Base-by-base conservation (phyloP, 53 echinoderm and acorn worm genomes). In the Hippasteria phrygiana region DNA sequence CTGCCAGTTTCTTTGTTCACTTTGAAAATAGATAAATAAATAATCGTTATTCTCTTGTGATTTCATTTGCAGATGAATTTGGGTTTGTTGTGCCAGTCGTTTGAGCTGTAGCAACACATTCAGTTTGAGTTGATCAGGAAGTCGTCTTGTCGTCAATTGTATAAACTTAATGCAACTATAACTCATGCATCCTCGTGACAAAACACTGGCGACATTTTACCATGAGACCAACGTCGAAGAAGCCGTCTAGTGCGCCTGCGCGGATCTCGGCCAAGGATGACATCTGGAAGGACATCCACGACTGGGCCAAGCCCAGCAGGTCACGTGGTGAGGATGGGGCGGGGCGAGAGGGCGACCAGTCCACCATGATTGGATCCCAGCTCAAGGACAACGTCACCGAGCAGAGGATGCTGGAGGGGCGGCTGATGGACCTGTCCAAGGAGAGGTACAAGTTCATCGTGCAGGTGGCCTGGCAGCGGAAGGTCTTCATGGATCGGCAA, bases 371-470 rank as follows among this genome's bases (percentile, higher is more conserved):
- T 71, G 99, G 99, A 3, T 87, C 96, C 28, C 99, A 99, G 75
- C 74, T 96, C 43, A 99, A 99, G 75, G 99, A 99, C 73, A 99
- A 99, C 46, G 88, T 99, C n/a, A 99, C 99, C 1, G 99, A 99
- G 70, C 99, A 99, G 63, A 72, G 99, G 22, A 72, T 99, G 81
- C 93, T 99, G 5, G 99, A 99, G 63, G 89, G 91, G 22, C 78
- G 95, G 14, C 89, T 99, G 12, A 77, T 95, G 67, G 99, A 99
- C 73, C 86, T 99, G 9, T 99, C 99, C 13, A 99, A 93, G 71
- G 99, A 99, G 78, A 64, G 99, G 27, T 96, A 99, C 45, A 99
- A 99, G 62, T 98, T 99, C 55, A 99, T 96, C 36, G 93, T 96
- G 13, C 99, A 99, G 66, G 94, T 99, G 37, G 94, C 95, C 8